Evolutionary conservation across 2,113 vertebrate genomes (phyloP).

Genomic region (Pluvialis apricaria): DNA sequence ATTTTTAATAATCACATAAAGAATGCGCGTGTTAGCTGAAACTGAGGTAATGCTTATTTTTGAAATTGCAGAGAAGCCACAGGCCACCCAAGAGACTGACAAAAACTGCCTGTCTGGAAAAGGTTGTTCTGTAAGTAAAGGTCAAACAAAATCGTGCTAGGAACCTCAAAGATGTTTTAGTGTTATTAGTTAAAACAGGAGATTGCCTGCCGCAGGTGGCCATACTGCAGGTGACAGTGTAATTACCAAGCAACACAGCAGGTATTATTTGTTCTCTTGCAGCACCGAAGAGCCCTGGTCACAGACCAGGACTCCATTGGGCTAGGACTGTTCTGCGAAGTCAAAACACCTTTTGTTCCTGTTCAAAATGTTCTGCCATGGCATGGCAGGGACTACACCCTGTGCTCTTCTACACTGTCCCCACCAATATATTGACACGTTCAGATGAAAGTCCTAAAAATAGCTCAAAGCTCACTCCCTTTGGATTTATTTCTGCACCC

Average conservation of each 20-base stretch:
- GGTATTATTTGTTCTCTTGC: neutral
- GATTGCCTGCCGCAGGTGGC: conserved; percentile 11
- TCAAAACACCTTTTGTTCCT: neutral
- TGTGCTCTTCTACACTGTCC: neutral
- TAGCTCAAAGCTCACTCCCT: neutral
- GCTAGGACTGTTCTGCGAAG: neutral
- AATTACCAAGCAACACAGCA: neutral
- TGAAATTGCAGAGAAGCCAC: conserved; percentile 32
- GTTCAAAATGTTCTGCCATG: neutral
- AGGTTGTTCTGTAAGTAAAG: conserved; percentile 24
- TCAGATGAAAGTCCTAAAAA: neutral
- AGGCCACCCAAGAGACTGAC: conserved; percentile 36
- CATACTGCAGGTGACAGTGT: neutral
- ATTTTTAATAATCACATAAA: conserved; percentile 18
- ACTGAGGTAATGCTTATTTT: conserved; percentile 50
- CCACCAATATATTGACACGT: neutral
- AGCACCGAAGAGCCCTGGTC: neutral
- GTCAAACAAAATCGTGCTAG: conserved; percentile 3
- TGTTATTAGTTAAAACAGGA: neutral
- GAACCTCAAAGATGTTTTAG: neutral
- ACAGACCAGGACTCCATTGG: neutral
- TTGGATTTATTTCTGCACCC: neutral
- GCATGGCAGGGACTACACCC: neutral
- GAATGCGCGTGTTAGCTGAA: neutral
- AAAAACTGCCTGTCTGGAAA: conserved; percentile 38